phyloP scores from a whole-genome alignment of 2,888 invertebrate species.

The Pyrgus malvae region DNA sequence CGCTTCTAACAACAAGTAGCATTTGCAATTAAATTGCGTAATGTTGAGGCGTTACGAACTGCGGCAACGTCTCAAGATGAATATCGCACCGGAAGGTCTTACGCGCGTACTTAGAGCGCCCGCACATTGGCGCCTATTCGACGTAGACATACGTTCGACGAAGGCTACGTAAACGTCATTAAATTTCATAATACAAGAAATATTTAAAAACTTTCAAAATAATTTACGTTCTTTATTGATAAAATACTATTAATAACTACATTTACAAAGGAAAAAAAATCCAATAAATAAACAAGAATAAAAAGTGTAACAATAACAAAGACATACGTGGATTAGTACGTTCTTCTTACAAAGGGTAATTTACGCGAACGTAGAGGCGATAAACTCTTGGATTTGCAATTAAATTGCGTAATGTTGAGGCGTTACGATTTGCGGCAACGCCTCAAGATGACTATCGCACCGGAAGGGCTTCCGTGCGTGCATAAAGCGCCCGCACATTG shows the following conservation, averaged over 20 bases:
- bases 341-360: conserved; percentile 12
- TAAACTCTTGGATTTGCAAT: conserved; percentile 63
- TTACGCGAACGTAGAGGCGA: conserved; percentile 36
- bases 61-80: conserved; percentile 64
- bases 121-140: too few species aligned
- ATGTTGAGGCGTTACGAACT: conserved; percentile 54
- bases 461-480: conserved; percentile 62
- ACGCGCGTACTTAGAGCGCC: conserved; percentile 52
- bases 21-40: conserved; percentile 64
- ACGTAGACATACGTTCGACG: too few species aligned
- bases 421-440: conserved; percentile 59
- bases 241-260: too few species aligned
- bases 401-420: conserved; percentile 58
- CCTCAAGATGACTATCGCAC: conserved; percentile 66
- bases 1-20: conserved; percentile 63
- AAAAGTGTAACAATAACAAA: background rate
- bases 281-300: background rate
- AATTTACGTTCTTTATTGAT: too few species aligned
- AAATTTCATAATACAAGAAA: too few species aligned
- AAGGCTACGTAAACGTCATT: too few species aligned
- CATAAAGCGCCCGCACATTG: conserved; percentile 36
- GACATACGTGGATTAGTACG: conserved; percentile 7
- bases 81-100: conserved; percentile 64
- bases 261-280: too few species aligned
- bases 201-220: too few species aligned